Evolutionary conservation across 2,888 invertebrate genomes (phyloP), one percentile per base, ranked within the genome.

Genomic region (Eretmocerus hayati): DNA sequence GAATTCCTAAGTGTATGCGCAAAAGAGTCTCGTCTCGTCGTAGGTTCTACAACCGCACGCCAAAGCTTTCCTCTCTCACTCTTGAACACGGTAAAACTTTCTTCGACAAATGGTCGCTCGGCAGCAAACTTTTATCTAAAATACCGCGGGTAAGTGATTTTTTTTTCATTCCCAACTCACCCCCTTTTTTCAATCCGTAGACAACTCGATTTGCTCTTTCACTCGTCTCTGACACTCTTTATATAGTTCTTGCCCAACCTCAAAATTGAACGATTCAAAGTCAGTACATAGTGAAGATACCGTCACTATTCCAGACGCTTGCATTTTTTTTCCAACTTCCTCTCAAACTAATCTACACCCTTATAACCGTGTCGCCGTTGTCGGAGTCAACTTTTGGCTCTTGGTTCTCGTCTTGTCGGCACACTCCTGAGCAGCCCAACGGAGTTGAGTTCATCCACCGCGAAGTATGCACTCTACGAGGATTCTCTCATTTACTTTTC

Each of bases 241-340:
- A n/a, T n/a, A n/a, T n/a, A n/a, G n/a, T n/a, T n/a, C n/a, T n/a
- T n/a, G 2, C 13, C 5, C 20, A 9, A n/a, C 8, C 35, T n/a
- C 18, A 31, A 46, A 50, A 50, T 46, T 46, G 46, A 50, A 43
- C 47, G 36, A 47, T 51, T 44, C 37, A 47, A 51, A 47, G 51
- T 47, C 51, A 36, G 36, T 26, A 30, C 39, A 20, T 21, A 31
- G 21, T 11, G 23, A 9, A 8, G 11, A 15, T 18, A 26, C 18
- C 22, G 15, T 8, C 39, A 16, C n/a, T n/a, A n/a, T n/a, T n/a
- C n/a, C n/a, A n/a, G n/a, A n/a, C n/a, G n/a, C n/a, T n/a, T n/a
- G 26, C 30, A 35, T 49, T 40, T 35, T 48, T 38, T 35, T 22
- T 4, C 36, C 21, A 15, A 9, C 33, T 19, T 22, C 20, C 18